Evolutionary conservation across 2,113 vertebrate genomes (phyloP).

Genomic region (Alectura lathami): DNA sequence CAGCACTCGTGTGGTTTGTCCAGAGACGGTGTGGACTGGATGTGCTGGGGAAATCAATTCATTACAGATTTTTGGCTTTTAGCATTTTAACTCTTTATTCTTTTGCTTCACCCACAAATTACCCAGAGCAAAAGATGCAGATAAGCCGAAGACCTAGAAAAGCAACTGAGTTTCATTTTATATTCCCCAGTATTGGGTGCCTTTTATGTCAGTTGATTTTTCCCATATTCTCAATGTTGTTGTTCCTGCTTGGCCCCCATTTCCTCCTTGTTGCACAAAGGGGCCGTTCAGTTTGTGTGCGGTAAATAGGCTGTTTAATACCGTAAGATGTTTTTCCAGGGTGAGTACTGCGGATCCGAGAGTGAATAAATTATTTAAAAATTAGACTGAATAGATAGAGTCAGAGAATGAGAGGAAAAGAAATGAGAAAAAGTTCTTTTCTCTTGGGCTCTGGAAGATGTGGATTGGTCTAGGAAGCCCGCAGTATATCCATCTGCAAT

Average conservation of each 20-base stretch:
- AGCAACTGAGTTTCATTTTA: not conserved
- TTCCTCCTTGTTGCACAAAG: not conserved
- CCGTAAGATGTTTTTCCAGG: not conserved
- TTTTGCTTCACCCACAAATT: not conserved
- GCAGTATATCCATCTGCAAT: not conserved
- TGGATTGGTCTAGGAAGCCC: not conserved
- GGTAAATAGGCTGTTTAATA: not conserved
- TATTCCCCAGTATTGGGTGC: not conserved
- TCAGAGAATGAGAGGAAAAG: not conserved
- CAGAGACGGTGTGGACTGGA: not conserved
- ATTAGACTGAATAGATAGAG: not conserved
- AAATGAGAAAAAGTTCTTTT: not conserved
- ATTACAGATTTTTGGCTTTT: not conserved
- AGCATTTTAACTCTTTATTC: not conserved
- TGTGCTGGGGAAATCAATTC: not conserved
- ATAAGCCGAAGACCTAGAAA: not conserved
- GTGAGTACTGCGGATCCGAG: not conserved
- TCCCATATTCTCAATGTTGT: not conserved
- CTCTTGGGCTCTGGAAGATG: not conserved
- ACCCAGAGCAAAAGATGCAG: not conserved
- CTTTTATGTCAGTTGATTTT: not conserved
- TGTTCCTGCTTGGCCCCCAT: not conserved
- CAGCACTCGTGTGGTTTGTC: not conserved
- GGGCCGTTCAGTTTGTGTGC: not conserved
- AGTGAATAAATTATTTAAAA: conserved; percentile 37